Base-by-base conservation (phyloP, 2,888 invertebrate species). In the Gnatocerus cornutus region DNA sequence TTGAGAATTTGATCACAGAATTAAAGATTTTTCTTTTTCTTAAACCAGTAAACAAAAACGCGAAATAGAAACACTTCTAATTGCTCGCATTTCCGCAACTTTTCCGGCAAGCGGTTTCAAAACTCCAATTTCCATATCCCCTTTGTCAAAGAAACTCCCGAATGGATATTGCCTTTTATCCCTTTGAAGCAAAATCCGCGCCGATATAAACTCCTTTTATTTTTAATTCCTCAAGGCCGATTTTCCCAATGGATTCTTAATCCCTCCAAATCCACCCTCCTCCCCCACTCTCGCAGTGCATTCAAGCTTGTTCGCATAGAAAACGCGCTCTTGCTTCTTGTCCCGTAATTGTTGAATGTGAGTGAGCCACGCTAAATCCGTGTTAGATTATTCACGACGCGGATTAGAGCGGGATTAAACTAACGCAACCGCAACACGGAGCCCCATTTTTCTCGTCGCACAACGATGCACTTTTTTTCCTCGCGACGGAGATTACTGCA, bases 341-440 rank as follows among this genome's bases (percentile, higher is more conserved):
- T 10, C 29, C 27, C 12, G 50, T 27, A 50, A 30, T 30, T 50
- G 29, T n/a, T 29, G 39, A 56, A 39, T 56, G 41, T 27, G 43
- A 21, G 21, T 41, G 29, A 56, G 43, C 56, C 13, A 7, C 43
- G 43, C 10, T 43, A 56, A 43, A 56, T 27, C 56, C 56, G 37
- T 56, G 56, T 56, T 56, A 43, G 43, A 56, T 56, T 56, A 56
- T 56, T 14, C 43, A 43, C 43, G 27, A 41, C 37, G 37, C 27
- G 37, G 41, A 56, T 56, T 56, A 43, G 4, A 21, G 14, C 10
- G 27, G 56, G 13, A 21, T 21, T 43, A 43, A 56, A n/a, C 5
- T 43, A 39, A 56, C 27, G 27, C 16, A 55, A 43, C 43, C 43
- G 9, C 27, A 56, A 43, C 29, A 39, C 16, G n/a, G 13, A 46